phyloP scores from a whole-genome alignment of 2,113 vertebrate genomes.

The Peucedramus taeniatus region DNA sequence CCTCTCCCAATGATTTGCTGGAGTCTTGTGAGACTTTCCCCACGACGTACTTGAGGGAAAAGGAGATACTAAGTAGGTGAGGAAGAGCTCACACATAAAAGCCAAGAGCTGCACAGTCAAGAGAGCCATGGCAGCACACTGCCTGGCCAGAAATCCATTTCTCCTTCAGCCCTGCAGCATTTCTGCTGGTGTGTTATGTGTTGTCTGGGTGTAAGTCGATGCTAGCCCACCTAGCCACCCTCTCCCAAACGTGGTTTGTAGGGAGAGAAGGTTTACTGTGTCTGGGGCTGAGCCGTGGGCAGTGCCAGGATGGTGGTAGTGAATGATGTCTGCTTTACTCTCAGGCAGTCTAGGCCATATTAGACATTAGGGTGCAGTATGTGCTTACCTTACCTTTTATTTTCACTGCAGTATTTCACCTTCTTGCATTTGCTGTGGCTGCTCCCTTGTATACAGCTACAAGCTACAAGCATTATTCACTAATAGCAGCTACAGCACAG shows the following conservation, averaged over 20 bases:
- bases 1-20: neutral
- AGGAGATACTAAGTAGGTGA: conserved; percentile 72
- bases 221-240: neutral
- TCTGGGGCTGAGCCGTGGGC: neutral
- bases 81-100: neutral
- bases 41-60: conserved; percentile 22
- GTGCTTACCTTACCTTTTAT: neutral
- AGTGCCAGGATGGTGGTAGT: neutral
- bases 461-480: neutral
- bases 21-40: neutral
- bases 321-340: neutral
- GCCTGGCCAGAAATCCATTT: neutral
- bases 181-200: neutral
- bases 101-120: neutral
- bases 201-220: neutral
- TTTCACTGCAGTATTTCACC: neutral
- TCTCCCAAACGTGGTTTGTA: neutral
- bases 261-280: neutral
- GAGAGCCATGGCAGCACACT: neutral
- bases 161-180: neutral
- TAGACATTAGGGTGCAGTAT: neutral
- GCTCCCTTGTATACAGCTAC: neutral
- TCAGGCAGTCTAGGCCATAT: neutral
- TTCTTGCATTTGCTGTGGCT: neutral
- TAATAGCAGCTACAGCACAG: neutral